Evolutionary conservation across 2,888 invertebrate species (phyloP).

Genomic region (Tenthredo scrophulariae): DNA sequence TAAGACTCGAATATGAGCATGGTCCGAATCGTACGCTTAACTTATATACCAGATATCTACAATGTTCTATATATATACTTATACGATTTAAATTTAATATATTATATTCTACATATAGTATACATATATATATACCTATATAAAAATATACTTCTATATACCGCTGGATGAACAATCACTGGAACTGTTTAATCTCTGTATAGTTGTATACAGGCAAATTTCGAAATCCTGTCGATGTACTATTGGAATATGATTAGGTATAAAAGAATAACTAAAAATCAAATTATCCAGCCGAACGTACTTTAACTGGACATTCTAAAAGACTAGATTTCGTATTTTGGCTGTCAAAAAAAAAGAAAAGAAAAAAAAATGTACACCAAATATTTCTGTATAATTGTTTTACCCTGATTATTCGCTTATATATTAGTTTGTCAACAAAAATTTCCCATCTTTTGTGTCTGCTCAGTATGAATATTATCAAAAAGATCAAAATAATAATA

Average conservation of each 20-base stretch:
- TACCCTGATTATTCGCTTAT: constrained; percentile 16
- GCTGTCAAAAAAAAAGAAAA: neutral
- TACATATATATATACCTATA: constrained; percentile 55
- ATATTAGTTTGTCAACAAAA: neutral
- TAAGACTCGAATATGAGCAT: constrained; percentile 59
- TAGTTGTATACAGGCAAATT: constrained; percentile 5
- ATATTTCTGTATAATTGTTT: constrained; percentile 25
- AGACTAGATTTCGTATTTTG: constrained; percentile 50
- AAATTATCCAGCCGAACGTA: constrained; percentile 1
- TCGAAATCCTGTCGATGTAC: constrained; percentile 21
- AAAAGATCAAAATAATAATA: neutral
- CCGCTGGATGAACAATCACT: constrained; percentile 37
- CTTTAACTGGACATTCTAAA: constrained; percentile 14
- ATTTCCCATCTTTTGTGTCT: constrained; percentile 26
- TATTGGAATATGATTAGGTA: neutral
- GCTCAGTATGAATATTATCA: constrained; percentile 27
- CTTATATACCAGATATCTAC: constrained; percentile 57
- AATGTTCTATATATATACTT: constrained; percentile 51
- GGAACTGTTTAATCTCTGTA: constrained; percentile 33
- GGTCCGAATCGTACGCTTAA: constrained; percentile 71
- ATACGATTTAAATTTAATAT: constrained; percentile 51
- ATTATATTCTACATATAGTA: constrained; percentile 58
- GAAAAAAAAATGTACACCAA: constrained; percentile 13
- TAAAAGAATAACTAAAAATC: neutral
- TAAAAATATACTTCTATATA: constrained; percentile 49